Conservation (phyloP, 2,888 invertebrate genomes). For the Camptogramma bilineatum region DNA sequence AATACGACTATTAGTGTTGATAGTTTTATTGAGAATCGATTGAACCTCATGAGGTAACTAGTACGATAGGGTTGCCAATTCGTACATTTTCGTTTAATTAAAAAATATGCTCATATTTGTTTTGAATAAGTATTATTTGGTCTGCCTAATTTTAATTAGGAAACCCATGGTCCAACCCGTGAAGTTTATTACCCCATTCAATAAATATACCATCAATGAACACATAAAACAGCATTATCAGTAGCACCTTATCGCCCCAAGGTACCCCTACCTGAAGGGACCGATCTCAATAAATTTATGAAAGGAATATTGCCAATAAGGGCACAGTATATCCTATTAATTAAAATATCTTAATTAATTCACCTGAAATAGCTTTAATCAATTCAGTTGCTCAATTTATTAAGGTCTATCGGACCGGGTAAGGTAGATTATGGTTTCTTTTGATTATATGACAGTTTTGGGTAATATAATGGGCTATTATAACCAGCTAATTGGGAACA, state of each 20-base stretch:
- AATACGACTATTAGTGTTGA: slow-evolving; percentile 49
- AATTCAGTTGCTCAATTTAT: slow-evolving; percentile 83
- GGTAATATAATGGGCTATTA: slow-evolving; percentile 28
- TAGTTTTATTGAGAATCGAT: slow-evolving; percentile 51
- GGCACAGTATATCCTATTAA: slow-evolving; percentile 83
- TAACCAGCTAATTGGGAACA: slow-evolving; percentile 15
- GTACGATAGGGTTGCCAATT: background rate
- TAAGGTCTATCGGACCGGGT: slow-evolving; percentile 73
- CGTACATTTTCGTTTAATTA: no score
- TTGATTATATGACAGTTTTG: slow-evolving; percentile 46
- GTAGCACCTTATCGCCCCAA: slow-evolving; percentile 70
- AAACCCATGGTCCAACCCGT: slow-evolving; percentile 8
- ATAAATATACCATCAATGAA: slow-evolving; percentile 41
- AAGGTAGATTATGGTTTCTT: slow-evolving; percentile 50
- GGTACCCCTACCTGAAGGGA: slow-evolving; percentile 71
- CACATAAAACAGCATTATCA: slow-evolving; percentile 64
- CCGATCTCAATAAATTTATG: slow-evolving; percentile 84
- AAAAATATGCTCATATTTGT: no score
- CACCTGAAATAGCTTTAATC: slow-evolving; percentile 85
- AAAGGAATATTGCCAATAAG: slow-evolving; percentile 85
- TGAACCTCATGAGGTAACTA: slow-evolving; percentile 13
- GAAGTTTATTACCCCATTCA: slow-evolving; percentile 26
- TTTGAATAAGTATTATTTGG: background rate
- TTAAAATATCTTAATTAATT: slow-evolving; percentile 85
- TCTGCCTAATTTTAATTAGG: slow-evolving; percentile 11